Percentiles rank a stretch among this genome's conserved stretches.
Evolutionary conservation across 1,140 invertebrate species (phyloP).

Genomic region (Teleopsis dalmanni): DNA sequence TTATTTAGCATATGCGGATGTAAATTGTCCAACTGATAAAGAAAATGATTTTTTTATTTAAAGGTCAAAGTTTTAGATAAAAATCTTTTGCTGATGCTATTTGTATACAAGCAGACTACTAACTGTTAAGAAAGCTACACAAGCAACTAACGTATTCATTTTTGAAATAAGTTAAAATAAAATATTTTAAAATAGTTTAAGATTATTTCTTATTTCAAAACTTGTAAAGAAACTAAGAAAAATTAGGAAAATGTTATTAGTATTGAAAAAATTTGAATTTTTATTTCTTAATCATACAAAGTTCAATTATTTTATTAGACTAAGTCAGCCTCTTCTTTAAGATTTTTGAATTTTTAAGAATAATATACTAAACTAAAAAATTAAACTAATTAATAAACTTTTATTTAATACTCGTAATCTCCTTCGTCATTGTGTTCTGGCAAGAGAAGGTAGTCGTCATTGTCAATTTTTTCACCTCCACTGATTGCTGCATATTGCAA

Average conservation of each 20-base stretch:
- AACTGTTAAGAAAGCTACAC: too few relatives aligned
- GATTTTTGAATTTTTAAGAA: background rate
- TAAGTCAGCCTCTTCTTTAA: background rate
- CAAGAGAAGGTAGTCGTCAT: slow-evolving; percentile 33
- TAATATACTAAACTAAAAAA: background rate
- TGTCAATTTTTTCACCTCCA: slow-evolving; percentile 20
- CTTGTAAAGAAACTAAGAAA: too few relatives aligned
- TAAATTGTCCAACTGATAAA: too few relatives aligned
- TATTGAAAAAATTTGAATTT: background rate
- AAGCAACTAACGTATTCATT: too few relatives aligned
- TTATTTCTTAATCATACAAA: background rate
- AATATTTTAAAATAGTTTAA: too few relatives aligned
- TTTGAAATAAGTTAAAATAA: too few relatives aligned
- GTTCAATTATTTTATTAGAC: background rate
- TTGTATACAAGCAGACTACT: too few relatives aligned
- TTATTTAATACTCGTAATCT: slow-evolving; percentile 14
- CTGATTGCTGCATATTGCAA: slow-evolving; percentile 34
- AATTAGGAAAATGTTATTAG: too few relatives aligned
- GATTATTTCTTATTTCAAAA: too few relatives aligned
- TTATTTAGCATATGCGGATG: slow-evolving; percentile 50
- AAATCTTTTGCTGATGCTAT: too few relatives aligned
- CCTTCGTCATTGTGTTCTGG: slow-evolving; percentile 16
- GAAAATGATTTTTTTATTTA: too few relatives aligned
- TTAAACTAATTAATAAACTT: background rate
- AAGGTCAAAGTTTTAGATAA: too few relatives aligned